Percentiles rank a stretch among this genome's conserved stretches.
These are phyloP conservation scores for Rhyacichthys aspro DNA, from an alignment of 2,797 vertebrate species.

Conservation along the genomic window DNA sequence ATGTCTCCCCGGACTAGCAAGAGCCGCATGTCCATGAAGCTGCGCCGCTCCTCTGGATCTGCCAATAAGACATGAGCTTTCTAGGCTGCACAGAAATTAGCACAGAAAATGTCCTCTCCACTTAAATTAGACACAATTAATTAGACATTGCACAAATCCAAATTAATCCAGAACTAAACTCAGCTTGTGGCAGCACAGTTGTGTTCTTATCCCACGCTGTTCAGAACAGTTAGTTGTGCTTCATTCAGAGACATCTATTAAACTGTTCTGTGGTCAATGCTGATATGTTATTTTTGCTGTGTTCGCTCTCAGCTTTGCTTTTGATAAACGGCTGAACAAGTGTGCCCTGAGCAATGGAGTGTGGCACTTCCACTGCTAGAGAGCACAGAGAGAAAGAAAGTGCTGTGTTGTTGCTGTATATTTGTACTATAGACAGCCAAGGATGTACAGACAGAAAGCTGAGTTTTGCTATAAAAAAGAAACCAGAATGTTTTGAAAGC, in stretches of 20 bases:
- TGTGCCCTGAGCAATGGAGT: conserved; percentile 29
- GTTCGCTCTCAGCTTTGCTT: conserved; percentile 37
- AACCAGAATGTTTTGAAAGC: conserved; percentile 10
- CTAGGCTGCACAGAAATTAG: background rate
- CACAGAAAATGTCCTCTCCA: conserved; percentile 1
- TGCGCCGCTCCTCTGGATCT: conserved; percentile 95
- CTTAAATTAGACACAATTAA: background rate
- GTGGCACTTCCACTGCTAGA: conserved; percentile 22
- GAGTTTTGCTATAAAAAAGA: conserved; percentile 53
- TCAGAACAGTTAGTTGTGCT: conserved; percentile 1
- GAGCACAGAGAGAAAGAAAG: conserved; percentile 8
- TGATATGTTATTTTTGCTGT: conserved; percentile 33
- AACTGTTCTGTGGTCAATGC: conserved; percentile 19
- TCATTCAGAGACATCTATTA: conserved; percentile 12
- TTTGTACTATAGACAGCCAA: conserved; percentile 60
- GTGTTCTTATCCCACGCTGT: conserved; percentile 11
- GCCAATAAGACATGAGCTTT: conserved; percentile 92
- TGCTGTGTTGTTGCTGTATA: conserved; percentile 46
- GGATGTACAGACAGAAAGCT: conserved; percentile 37
- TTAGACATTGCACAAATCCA: background rate
- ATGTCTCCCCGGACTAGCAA: conserved; percentile 99
- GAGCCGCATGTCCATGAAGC: conserved; percentile 98
- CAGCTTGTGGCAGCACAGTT: background rate
- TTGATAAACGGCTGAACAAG: conserved; percentile 1
- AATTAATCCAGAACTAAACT: background rate